Conservation (phyloP, 2,888 invertebrate species). For the Erebia aethiops region DNA sequence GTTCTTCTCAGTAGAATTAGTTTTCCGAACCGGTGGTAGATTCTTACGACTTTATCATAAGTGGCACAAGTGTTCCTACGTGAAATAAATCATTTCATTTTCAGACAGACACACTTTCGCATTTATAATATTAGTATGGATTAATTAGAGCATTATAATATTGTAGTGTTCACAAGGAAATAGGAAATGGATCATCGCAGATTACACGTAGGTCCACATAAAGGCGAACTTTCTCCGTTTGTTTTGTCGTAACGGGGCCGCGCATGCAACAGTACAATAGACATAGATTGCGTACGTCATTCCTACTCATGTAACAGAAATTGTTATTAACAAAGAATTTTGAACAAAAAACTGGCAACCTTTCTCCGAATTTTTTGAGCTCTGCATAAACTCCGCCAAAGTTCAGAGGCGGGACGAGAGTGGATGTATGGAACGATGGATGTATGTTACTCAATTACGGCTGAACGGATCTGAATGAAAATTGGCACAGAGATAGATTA, state of each 20-base stretch:
- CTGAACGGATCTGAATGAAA: no score
- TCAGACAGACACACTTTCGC: no score
- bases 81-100: no score
- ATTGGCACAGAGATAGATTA: no score
- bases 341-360: conserved; percentile 12
- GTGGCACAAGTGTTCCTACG: no score
- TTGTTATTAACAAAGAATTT: conserved; percentile 17
- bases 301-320: conserved; percentile 42
- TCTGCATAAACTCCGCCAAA: background rate
- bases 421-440: no score
- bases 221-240: conserved; percentile 75
- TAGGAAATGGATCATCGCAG: conserved; percentile 61
- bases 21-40: no score
- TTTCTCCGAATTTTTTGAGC: conserved; percentile 16
- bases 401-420: no score
- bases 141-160: conserved; percentile 12
- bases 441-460: no score
- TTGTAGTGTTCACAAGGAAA: conserved; percentile 49
- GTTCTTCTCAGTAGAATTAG: no score
- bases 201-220: conserved; percentile 60
- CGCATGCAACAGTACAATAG: conserved; percentile 54
- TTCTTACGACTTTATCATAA: no score
- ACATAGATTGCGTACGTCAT: conserved; percentile 44
- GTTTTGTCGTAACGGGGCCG: conserved; percentile 62
- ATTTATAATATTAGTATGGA: no score